Evolutionary conservation across 2,113 vertebrate species (phyloP), one percentile per base, ranked within the genome.

Genomic region (Burhinus bistriatus): DNA sequence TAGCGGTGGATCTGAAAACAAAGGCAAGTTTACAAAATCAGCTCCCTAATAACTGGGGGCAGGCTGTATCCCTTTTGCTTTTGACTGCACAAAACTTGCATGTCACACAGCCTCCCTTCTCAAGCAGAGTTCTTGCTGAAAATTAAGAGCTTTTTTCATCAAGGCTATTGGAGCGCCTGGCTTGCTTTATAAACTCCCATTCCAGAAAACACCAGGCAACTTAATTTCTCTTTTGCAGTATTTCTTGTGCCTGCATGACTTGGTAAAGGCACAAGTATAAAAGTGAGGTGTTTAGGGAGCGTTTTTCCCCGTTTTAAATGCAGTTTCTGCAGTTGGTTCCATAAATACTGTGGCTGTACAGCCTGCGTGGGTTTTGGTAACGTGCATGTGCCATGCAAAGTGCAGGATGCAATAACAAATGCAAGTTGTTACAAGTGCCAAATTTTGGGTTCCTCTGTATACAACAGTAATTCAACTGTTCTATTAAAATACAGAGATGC

Each of bases 361-460:
- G 42, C 89, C 93, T 88, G 55, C 69, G 12, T 66, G 22, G 93
- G 91, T 64, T 83, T 66, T 94, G 72, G 71, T 68, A 40, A 71
- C 15, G 2, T 15, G 21, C 85, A 38, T 32, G 86, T 87, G 93
- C 97, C 83, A 49, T 45, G 92, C 65, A 3, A 62, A 88, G 62
- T 40, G 89, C 90, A 94, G 83, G 95, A 93, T 98, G 97, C 97
- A 98, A 93, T 98, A 98, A 97, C 79, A 89, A 96, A 95, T 75
- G 55, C 73, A 90, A 94, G 75, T 66, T 96, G 73, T 66, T 97
- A 44, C 17, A 97, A 98, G 98, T 98, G 98, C 98, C 98, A 98
- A 98, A 97, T 96, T 86, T 12, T 90, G 88, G 40, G 49, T 96
- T 97, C 88, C 79, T 95, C 51, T 95, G 52, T 95, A 68, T 73